Conservation (phyloP, 2,888 invertebrate genomes). For the Portevinia maculata region DNA sequence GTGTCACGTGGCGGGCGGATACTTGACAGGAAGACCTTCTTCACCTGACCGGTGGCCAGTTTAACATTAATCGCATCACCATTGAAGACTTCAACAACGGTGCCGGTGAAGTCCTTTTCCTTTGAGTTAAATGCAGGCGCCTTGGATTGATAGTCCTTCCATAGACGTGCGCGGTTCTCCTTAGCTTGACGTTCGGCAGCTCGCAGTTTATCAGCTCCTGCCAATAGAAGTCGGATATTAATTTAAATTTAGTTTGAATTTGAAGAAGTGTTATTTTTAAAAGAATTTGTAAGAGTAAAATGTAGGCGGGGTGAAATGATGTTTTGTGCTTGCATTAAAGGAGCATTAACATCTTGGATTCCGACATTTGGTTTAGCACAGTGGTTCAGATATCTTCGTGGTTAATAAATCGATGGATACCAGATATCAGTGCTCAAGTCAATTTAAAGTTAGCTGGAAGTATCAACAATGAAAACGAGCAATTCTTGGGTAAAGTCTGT, state of each 20-base stretch:
- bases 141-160: slow-evolving; percentile 94
- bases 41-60: slow-evolving; percentile 88
- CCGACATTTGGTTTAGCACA: slow-evolving; percentile 63
- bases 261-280: too few relatives aligned
- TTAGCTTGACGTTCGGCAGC: slow-evolving; percentile 94
- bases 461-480: too few relatives aligned
- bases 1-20: slow-evolving; percentile 95
- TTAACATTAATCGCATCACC: slow-evolving; percentile 97
- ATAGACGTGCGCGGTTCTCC: slow-evolving; percentile 92
- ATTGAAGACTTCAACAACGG: slow-evolving; percentile 95
- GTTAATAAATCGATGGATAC: slow-evolving; percentile 12
- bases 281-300: neutral
- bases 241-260: neutral
- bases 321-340: slow-evolving; percentile 70
- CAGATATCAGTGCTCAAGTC: slow-evolving; percentile 50
- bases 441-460: slow-evolving; percentile 25
- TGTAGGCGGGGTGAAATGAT: slow-evolving; percentile 83
- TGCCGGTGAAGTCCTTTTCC: slow-evolving; percentile 92
- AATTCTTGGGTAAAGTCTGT: too few relatives aligned
- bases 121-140: slow-evolving; percentile 89
- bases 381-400: slow-evolving; percentile 41
- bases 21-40: slow-evolving; percentile 97
- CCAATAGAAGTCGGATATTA: slow-evolving; percentile 19
- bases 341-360: slow-evolving; percentile 80
- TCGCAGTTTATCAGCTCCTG: slow-evolving; percentile 91